Evolutionary conservation across 2,888 invertebrate genomes (phyloP), one percentile per base, ranked within the genome.

Genomic region (Apodemia duryi): DNA sequence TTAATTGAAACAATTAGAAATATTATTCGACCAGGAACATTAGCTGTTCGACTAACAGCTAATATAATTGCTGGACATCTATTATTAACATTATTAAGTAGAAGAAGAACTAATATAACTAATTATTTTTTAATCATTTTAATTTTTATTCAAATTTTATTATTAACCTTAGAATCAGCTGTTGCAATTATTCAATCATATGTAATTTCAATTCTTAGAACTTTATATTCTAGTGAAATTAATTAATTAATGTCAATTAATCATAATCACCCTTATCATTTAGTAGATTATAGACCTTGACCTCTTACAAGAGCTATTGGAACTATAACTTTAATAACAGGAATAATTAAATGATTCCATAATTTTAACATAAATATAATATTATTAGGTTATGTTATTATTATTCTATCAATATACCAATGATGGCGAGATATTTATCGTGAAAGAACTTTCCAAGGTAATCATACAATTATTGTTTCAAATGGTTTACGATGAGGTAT

Each of bases 51-150:
- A 71, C 78, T 95, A 89, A 93, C 94, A 5, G 95, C 95, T n/a
- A 95, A 95, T 91, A 95, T 95, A 94, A 95, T 95, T 91, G 95
- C 95, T 95, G 95, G 95, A 0, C 95, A 95, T 81, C 6, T 35
- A 35, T 35, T 35, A 35, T 35, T 35, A 35, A 35, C 35, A 1
- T 35, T 35, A 35, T 3, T 35, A 35, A 35, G 35, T 2, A 35
- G 35, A 35, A 35, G 6, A 1, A 6, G 35, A 35, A 35, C 6
- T 3, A 35, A 35, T 35, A 3, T 3, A 2, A 4, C 35, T 3
- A 35, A 35, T 35, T 35, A 35, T 35, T 78, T 95, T 83, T 72
- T 95, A 78, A 82, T 79, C 62, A 65, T 92, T 46, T 77, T 92
- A 81, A 72, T 93, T 73, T 60, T 89, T 51, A 78, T 81, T 61